Base-by-base conservation (phyloP, 1,140 invertebrate species). In the Oppia nitens region DNA sequence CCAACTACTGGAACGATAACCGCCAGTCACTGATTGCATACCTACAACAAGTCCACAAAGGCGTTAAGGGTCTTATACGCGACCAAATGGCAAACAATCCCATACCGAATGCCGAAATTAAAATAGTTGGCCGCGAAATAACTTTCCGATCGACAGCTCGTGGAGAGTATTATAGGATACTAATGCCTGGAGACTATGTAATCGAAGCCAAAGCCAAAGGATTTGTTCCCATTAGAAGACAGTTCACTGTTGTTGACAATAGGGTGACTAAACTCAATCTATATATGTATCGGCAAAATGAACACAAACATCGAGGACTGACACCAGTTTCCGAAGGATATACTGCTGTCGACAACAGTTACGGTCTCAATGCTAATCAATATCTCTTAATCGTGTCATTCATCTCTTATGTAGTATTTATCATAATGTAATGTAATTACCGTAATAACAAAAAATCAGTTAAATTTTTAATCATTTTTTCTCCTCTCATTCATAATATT, bases 41-140 rank as follows among this genome's bases (percentile, higher is more conserved):
- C 68, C 67, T 91, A 65, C 85, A 83, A 3, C 87, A 92, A 73
- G 87, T 83, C 1, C 87, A 92, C 69, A 60, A 63, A 60, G 66
- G 91, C 23, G 77, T 96, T 0, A 81, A 84, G 63, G 94, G 94
- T 0, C 82, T 85, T 68, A 80, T 97, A 0, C 72, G 73, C 52
- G 90, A 90, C 65, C 79, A 80, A 20, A 83, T 83, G 56, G 82
- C 83, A 0, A 76, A 49, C 78, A 12, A 78, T 23, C 74, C 78
- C 0, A 79, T 98, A 21, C 61, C 73, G 0, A 78, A 82, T 62
- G 88, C 87, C 23, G 58, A 60, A 11, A 50, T 65, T 9, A 63
- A 60, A 49, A 62, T 57, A n/a, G 29, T 57, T 23, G 56, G 68
- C 1, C 64, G 65, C 0, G 59, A 64, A 14, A 59, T 66, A 40